Evolutionary conservation across 1,140 invertebrate species (phyloP).

Genomic region (Nasonia vitripennis): DNA sequence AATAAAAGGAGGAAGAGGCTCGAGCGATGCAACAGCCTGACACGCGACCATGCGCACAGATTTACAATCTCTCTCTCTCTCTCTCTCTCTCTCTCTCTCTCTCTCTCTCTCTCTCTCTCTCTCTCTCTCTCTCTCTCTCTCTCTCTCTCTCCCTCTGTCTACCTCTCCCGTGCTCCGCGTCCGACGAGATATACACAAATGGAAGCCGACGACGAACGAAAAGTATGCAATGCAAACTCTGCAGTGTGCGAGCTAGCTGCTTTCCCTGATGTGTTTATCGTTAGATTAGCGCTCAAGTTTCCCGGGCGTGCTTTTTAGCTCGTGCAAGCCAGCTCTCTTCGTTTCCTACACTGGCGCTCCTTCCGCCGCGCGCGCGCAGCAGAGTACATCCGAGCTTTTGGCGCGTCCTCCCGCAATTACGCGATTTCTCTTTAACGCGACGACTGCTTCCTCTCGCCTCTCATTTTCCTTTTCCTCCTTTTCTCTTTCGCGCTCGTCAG

Average conservation of each 20-base stretch:
- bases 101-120: too few relatives aligned
- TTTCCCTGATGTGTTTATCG: conserved; percentile 56
- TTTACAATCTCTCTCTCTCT: conserved; percentile 36
- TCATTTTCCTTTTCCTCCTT: background rate
- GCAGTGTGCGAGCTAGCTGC: background rate
- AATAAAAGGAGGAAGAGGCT: conserved; percentile 10
- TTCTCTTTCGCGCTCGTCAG: conserved; percentile 53
- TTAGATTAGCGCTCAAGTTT: conserved; percentile 56
- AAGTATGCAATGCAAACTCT: conserved; percentile 52
- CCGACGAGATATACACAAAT: conserved; percentile 2
- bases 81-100: background rate
- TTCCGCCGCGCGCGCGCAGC: background rate
- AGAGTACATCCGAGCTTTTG: background rate
- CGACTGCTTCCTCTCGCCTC: background rate
- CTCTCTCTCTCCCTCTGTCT: too few relatives aligned
- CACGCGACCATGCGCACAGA: background rate
- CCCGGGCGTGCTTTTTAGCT: conserved; percentile 38
- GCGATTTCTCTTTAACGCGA: conserved; percentile 28
- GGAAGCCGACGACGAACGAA: conserved; percentile 39
- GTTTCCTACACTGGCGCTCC: conserved; percentile 10
- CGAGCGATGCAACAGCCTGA: conserved; percentile 15
- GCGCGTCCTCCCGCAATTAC: conserved; percentile 13
- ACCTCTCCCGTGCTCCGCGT: background rate
- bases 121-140: background rate
- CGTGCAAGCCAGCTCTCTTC: conserved; percentile 41